A percentile compares a stretch with the other conserved stretches of the same genome.
Evolutionary conservation across 2,888 invertebrate genomes (phyloP).

Genomic region (Scrobipalpa atriplicella): DNA sequence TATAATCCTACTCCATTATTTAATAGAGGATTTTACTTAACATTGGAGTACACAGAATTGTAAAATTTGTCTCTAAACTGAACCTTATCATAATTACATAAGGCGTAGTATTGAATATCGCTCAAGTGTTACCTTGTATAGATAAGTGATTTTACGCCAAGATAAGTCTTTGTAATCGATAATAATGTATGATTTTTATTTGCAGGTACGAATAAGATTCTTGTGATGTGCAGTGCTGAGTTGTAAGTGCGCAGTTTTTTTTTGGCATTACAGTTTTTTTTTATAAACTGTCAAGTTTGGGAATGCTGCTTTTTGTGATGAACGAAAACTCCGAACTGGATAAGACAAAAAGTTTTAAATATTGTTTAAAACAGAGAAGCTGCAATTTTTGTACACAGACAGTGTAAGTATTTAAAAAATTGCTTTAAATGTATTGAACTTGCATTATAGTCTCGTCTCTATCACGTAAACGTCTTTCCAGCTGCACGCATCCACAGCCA

Average conservation of each 20-base stretch:
- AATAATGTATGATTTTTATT: conserved; percentile 30
- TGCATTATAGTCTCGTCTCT: no score
- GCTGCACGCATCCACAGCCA: neutral
- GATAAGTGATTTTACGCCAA: conserved; percentile 9
- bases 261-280: neutral
- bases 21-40: neutral
- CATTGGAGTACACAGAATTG: no score
- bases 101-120: neutral
- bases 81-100: conserved; percentile 3
- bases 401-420: no score
- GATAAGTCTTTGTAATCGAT: conserved; percentile 23
- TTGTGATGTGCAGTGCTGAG: neutral
- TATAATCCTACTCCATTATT: conserved; percentile 26
- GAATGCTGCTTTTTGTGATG: neutral
- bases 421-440: no score
- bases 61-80: neutral
- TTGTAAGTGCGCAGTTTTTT: conserved; percentile 7
- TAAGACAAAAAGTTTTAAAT: no score
- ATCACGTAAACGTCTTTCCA: no score
- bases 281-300: neutral
- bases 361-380: no score
- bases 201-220: conserved; percentile 26
- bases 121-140: neutral
- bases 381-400: no score
- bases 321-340: no score